Evolutionary conservation across 2,797 vertebrate species (phyloP).

Genomic region (Loris lydekkerianus): DNA sequence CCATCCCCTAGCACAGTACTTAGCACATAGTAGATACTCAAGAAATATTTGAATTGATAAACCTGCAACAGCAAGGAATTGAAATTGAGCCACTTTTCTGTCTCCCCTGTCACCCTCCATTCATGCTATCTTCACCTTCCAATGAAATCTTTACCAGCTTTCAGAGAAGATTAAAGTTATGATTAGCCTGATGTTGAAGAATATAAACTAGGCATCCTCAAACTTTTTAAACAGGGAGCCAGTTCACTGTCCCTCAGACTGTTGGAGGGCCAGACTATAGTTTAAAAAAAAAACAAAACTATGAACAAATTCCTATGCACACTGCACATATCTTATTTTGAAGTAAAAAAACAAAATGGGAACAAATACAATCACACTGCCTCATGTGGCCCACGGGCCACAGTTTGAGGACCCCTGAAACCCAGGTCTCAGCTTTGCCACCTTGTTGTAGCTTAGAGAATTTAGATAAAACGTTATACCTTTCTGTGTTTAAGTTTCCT

Average conservation of each 20-base stretch:
- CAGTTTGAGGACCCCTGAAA: too few species aligned
- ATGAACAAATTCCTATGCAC: too few species aligned
- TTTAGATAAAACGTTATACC: neutral
- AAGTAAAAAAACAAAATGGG: too few species aligned
- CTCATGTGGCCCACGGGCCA: too few species aligned
- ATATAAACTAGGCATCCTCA: neutral
- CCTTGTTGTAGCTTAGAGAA: neutral
- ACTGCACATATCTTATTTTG: too few species aligned
- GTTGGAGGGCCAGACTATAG: too few species aligned
- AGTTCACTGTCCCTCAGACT: too few species aligned
- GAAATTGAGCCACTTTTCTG: neutral
- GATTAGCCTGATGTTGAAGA: neutral
- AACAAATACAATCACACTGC: too few species aligned
- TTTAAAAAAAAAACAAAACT: too few species aligned
- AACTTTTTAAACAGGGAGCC: too few species aligned
- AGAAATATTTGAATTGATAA: neutral
- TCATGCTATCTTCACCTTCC: neutral
- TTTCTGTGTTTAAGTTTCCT: neutral
- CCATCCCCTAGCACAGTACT: neutral
- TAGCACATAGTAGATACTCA: neutral
- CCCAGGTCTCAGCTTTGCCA: neutral
- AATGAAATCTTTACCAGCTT: neutral
- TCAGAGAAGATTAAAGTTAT: neutral
- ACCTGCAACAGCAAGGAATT: neutral
- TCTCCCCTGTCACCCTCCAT: neutral